Conservation (phyloP, 2,797 vertebrate genomes). For the Todus mexicanus region DNA sequence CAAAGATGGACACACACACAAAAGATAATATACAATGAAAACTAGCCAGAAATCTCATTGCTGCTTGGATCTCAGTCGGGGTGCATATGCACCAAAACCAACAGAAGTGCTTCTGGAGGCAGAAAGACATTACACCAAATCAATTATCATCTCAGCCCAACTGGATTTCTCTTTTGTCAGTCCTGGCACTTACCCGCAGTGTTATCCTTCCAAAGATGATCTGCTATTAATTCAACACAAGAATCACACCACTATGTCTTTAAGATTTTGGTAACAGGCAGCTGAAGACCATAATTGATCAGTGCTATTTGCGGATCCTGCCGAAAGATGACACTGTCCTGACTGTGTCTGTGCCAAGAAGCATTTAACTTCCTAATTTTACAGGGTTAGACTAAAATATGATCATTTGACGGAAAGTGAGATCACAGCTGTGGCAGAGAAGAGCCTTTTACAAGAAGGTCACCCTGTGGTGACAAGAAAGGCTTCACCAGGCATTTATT, state of each 20-base stretch:
- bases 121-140: neutral
- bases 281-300: constrained; percentile 34
- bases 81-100: neutral
- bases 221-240: constrained; percentile 33
- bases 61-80: neutral
- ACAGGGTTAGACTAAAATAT: constrained; percentile 35
- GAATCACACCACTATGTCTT: neutral
- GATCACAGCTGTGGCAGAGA: neutral
- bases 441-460: constrained; percentile 36
- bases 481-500: neutral
- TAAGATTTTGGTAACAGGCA: constrained; percentile 3
- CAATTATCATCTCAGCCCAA: neutral
- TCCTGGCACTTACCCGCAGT: neutral
- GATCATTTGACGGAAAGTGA: constrained; percentile 28
- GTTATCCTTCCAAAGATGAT: constrained; percentile 1
- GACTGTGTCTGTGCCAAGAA: neutral
- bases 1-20: neutral
- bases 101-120: neutral
- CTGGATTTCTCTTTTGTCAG: neutral
- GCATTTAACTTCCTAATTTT: constrained; percentile 24
- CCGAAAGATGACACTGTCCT: neutral
- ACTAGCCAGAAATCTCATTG: neutral
- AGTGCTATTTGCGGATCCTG: constrained; percentile 16
- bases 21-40: neutral
- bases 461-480: neutral